Base-by-base conservation (phyloP, 2,888 invertebrate species). In the Hoplodrina ambigua region DNA sequence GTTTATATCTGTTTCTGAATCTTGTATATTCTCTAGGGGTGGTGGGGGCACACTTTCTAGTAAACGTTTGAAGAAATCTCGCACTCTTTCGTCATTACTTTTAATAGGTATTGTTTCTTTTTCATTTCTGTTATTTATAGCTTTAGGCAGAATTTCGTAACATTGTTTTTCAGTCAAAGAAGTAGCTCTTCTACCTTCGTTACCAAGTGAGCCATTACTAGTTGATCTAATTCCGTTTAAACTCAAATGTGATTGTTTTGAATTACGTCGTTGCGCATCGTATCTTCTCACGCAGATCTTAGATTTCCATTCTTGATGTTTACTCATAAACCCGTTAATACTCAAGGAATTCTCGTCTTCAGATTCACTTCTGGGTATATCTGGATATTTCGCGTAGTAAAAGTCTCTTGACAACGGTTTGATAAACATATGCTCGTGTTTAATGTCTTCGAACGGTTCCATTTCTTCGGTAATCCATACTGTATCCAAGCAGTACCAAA, bases 281-380 rank as follows among this genome's bases (percentile, higher is more conserved):
- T 89, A 88, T 83, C 88, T 90, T 82, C 89, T 90, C 53, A 94
- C 85, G 49, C 85, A 82, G 78, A 94, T 88, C 76, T 93, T 95
- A 1, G 92, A 89, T 85, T 92, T 92, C 94, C 95, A 94, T 75
- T 94, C 90, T 53, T 84, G 81, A 70, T 94, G 92, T 86, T 95
- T 95, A 41, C 71, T 87, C 81, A 83, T 86, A 82, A 95, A 95
- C 46, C 94, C 95, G 44, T 85, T 89, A 10, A 95, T 76, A 59
- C 92, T 93, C 52, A 94, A 75, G 2, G 94, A 91, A 69, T 88
- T 92, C 76, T 95, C 95, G 44, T 95, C 96, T 65, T 96, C 96
- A 0, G 95, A 95, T 85, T 95, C 95, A 78, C 96, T 95, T 86
- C 95, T 88, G 1, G 92, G 91, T 88, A 96, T 94, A 56, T 95